These are phyloP conservation scores for Polyodon spathula DNA, from an alignment of 2,113 vertebrate genomes.

Conservation along the genomic window DNA sequence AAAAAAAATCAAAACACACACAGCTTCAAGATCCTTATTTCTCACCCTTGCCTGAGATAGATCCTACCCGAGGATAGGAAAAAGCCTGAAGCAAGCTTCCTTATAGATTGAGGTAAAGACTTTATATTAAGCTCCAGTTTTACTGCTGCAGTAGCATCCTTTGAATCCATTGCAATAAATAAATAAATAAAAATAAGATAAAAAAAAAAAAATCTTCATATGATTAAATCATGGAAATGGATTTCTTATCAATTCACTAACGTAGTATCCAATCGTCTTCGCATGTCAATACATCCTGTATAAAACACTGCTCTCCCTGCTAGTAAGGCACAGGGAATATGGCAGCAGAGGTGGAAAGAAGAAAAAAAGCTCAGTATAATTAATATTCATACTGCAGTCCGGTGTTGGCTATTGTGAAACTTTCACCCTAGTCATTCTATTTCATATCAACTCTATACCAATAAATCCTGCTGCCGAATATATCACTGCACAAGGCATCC, in stretches of 20 bases:
- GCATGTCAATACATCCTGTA: neutral
- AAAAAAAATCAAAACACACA: no score
- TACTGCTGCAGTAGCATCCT: neutral
- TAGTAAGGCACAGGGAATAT: conserved; percentile 23
- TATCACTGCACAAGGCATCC: neutral
- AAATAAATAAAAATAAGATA: no score
- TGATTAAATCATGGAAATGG: neutral
- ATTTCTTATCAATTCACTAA: neutral
- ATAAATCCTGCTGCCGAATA: neutral
- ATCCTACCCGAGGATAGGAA: neutral
- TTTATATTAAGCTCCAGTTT: neutral
- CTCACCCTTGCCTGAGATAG: neutral
- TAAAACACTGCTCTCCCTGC: conserved; percentile 27
- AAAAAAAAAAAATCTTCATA: neutral
- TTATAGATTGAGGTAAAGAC: neutral
- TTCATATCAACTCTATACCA: neutral
- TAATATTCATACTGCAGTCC: neutral
- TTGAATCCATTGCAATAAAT: neutral
- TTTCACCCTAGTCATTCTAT: neutral
- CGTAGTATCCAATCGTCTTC: neutral
- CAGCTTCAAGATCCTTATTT: neutral
- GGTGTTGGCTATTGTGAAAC: neutral
- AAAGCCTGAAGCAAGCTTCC: neutral
- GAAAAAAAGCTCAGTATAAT: neutral
- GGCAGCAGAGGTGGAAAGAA: conserved; percentile 19